These are phyloP conservation scores for Microplitis manilae DNA, from an alignment of 2,888 invertebrate species.

Conservation along the genomic window DNA sequence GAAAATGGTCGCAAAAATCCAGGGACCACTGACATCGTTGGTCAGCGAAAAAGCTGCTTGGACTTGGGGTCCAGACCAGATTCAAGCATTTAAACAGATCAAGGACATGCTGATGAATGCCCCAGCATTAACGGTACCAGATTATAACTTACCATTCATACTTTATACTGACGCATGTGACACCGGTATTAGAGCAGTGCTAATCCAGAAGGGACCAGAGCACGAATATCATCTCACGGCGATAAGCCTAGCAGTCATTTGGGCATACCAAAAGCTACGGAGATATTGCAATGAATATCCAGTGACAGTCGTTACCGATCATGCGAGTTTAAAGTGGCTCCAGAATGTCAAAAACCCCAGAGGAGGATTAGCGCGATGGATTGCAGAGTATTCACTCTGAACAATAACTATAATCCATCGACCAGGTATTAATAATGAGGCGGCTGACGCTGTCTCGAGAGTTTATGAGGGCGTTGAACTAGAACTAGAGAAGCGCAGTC, in stretches of 20 bases:
- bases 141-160: no score
- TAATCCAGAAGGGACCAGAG: no score
- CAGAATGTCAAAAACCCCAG: background rate
- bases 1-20: background rate
- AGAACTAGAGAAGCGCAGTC: background rate
- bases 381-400: background rate
- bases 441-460: conserved; percentile 6
- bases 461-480: background rate
- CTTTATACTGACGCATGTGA: no score
- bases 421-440: background rate
- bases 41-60: background rate
- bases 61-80: background rate
- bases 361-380: conserved; percentile 4
- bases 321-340: background rate
- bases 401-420: background rate
- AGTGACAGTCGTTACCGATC: background rate
- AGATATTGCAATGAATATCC: background rate
- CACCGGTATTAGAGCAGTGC: no score
- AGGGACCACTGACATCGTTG: background rate
- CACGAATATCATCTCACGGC: no score
- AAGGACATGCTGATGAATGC: no score
- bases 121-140: no score
- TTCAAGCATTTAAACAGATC: no score
- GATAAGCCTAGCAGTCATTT: background rate
- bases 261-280: background rate